Evolutionary conservation across 2,797 vertebrate species (phyloP).

Genomic region (Enteromius trimaculatus): DNA sequence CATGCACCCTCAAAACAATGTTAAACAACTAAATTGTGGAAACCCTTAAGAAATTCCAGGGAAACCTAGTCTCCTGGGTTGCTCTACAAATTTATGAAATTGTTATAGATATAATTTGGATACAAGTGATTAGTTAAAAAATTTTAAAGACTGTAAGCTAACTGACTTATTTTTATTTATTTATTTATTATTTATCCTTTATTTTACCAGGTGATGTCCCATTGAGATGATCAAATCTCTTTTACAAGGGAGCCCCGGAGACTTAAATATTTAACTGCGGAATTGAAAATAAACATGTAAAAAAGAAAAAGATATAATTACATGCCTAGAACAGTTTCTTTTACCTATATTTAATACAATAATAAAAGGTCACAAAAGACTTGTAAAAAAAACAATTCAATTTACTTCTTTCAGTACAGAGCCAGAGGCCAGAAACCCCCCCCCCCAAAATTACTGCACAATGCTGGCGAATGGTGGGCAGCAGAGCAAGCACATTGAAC

Average conservation of each 20-base stretch:
- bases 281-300: background rate
- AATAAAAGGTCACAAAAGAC: slow-evolving; percentile 48
- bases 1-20: background rate
- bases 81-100: background rate
- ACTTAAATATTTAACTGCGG: background rate
- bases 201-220: too few species aligned
- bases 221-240: too few species aligned
- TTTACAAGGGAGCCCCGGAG: too few species aligned
- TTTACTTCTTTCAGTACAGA: slow-evolving; percentile 61
- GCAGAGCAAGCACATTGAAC: slow-evolving; percentile 78
- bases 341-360: slow-evolving; percentile 54
- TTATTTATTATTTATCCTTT: too few species aligned
- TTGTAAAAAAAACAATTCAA: slow-evolving; percentile 50
- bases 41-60: background rate
- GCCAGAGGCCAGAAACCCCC: slow-evolving; percentile 52
- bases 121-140: background rate
- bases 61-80: background rate
- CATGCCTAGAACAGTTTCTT: slow-evolving; percentile 30
- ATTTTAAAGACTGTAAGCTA: background rate
- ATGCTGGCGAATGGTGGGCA: slow-evolving; percentile 73
- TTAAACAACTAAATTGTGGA: background rate
- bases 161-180: too few species aligned
- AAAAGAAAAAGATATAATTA: background rate
- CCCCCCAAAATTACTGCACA: slow-evolving; percentile 63
- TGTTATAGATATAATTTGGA: background rate